These are phyloP conservation scores for Philaenus spumarius DNA, from an alignment of 1,140 invertebrate species.

Conservation along the genomic window DNA sequence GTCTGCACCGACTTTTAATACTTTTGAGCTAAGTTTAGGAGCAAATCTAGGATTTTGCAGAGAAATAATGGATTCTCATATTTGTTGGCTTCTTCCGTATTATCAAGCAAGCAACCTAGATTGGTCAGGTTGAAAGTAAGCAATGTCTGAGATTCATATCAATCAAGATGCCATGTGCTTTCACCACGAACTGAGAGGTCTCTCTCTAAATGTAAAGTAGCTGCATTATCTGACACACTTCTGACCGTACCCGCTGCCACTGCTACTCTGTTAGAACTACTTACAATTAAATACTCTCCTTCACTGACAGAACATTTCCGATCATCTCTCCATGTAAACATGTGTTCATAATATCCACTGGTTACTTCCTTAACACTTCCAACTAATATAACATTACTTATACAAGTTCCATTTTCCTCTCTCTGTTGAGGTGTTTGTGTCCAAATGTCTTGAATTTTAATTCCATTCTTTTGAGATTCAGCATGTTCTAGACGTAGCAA, in stretches of 20 bases:
- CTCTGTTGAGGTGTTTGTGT: conserved; percentile 12
- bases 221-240: conserved; percentile 39
- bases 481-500: conserved; percentile 66
- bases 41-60: conserved; percentile 29
- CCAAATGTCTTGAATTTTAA: conserved; percentile 16
- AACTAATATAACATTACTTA: conserved; percentile 15
- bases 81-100: conserved; percentile 31
- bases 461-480: neutral
- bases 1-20: conserved; percentile 37
- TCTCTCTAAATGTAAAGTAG: conserved; percentile 56
- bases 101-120: conserved; percentile 41
- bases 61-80: conserved; percentile 45
- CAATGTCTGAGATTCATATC: conserved; percentile 20
- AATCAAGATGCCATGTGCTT: conserved; percentile 20
- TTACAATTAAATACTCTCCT: conserved; percentile 54
- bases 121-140: conserved; percentile 37
- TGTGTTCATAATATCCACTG: conserved; percentile 31
- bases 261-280: conserved; percentile 52
- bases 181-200: conserved; percentile 40
- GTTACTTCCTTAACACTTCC: neutral
- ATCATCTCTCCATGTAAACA: conserved; percentile 29
- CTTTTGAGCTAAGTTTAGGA: conserved; percentile 21
- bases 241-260: conserved; percentile 51
- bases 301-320: conserved; percentile 21
- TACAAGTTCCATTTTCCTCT: conserved; percentile 18